Base-by-base conservation (phyloP, 2,797 vertebrate genomes). In the Parauchenoglanis punctatus region DNA sequence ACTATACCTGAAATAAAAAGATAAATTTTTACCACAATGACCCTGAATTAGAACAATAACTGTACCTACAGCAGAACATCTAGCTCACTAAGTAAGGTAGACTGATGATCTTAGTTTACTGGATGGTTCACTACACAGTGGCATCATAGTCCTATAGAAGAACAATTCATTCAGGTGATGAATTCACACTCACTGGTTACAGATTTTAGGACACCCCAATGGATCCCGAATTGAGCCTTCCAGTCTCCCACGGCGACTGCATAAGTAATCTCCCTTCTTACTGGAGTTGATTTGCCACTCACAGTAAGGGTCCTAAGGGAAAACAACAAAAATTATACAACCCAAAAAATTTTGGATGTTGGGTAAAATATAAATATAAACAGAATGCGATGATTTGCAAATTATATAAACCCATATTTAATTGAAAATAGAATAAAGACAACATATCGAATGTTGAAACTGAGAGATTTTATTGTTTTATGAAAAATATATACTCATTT, bases 201-300 rank as follows among this genome's bases (percentile, higher is more conserved):
- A 98, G 86, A 97, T 96, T 85, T 94, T 96, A 56, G 97, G 97
- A 90, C 97, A 99, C 0, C 93, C 94, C 13, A 82, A 90, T 0
- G 96, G 93, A 80, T 95, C 94, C 80, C 96, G 96, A 90, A 99
- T 96, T n/a, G 97, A 97, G 2, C 95, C 96, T 31, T 95, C 96
- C 31, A 96, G 91, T 83, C 96, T 95, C 58, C 97, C 97, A 13
- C 97, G 95, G 11, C 97, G 95, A 87, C 96, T 98, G 91, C 97
- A 99, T 2, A 96, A 96, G 3, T 97, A 97, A 4, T 99, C 97
- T 0, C 97, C 97, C 90, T 98, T 98, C 92, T 97, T 97, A 92
- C 93, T 97, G 90, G 95, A 96, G 90, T 96, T 97, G 85, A 97
- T 96, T 91, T 97, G 97, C 97, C 97, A 98, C 91, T 99, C 97